A percentile compares a stretch with the other conserved stretches of the same genome.
These are phyloP conservation scores for Actinostola sp. DNA, from an alignment of 92 coral and sea anemone species.

Conservation along the genomic window DNA sequence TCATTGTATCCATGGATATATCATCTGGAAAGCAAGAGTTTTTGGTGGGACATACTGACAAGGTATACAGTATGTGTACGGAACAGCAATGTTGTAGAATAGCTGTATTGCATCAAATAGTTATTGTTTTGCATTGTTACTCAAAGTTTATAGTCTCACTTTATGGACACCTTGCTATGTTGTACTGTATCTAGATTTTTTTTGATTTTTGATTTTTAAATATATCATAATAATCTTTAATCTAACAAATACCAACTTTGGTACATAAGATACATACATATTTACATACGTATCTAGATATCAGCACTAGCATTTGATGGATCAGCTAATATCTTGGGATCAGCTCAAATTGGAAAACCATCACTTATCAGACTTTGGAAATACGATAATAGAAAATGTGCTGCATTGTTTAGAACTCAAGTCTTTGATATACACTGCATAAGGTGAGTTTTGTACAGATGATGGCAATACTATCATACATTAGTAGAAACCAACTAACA, in stretches of 20 bases:
- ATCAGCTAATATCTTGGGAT: slow-evolving; percentile 75
- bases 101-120: too few species aligned
- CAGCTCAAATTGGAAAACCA: slow-evolving; percentile 91
- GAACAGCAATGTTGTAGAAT: too few species aligned
- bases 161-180: too few species aligned
- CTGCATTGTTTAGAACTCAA: slow-evolving; percentile 89
- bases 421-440: slow-evolving; percentile 78
- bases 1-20: slow-evolving; percentile 88
- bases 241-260: too few species aligned
- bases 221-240: too few species aligned
- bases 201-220: too few species aligned
- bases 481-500: too few species aligned
- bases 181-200: too few species aligned
- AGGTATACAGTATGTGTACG: slow-evolving; percentile 59
- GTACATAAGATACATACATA: too few species aligned
- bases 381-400: slow-evolving; percentile 79
- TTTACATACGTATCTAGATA: slow-evolving; percentile 42
- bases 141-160: too few species aligned
- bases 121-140: too few species aligned
- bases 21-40: slow-evolving; percentile 90
- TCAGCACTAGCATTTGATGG: slow-evolving; percentile 95
- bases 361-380: slow-evolving; percentile 94
- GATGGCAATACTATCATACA: neutral
- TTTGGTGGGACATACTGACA: slow-evolving; percentile 94
- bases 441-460: slow-evolving; percentile 58